Evolutionary conservation across 1,140 invertebrate species (phyloP).

Genomic region (Asbolus verrucosus): DNA sequence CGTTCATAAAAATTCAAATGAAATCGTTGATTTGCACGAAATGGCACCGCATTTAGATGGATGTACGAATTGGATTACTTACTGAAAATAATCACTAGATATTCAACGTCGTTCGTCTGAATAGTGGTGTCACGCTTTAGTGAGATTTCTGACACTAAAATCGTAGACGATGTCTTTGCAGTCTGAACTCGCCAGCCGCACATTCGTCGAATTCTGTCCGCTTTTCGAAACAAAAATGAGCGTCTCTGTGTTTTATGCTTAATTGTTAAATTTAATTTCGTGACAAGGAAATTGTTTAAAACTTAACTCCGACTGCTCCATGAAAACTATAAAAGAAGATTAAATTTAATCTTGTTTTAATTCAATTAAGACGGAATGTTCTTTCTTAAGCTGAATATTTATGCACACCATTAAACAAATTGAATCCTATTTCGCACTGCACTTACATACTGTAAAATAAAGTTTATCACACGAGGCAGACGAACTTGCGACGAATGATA

Average conservation of each 20-base stretch:
- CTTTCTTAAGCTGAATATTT: not conserved
- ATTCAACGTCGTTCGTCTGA: not conserved
- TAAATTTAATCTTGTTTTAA: not conserved
- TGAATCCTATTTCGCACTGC: not conserved
- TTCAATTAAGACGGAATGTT: constrained; percentile 1
- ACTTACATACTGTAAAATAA: constrained; percentile 3
- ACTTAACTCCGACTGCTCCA: not conserved
- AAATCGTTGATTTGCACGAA: constrained; percentile 31
- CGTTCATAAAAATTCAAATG: constrained; percentile 39
- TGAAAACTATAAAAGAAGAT: not conserved
- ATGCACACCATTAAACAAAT: not conserved
- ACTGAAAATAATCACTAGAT: constrained; percentile 33
- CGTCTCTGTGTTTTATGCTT: not conserved
- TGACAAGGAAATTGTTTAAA: constrained; percentile 1
- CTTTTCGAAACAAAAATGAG: no score
- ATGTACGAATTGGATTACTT: constrained; percentile 25
- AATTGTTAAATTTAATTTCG: not conserved
- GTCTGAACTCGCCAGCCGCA: no score
- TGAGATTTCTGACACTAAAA: constrained; percentile 8
- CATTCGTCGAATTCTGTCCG: no score
- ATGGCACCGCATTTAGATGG: constrained; percentile 20
- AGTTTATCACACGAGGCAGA: not conserved
- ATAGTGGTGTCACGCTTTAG: not conserved
- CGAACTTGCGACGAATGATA: not conserved
- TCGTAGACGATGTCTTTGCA: no score